phyloP scores from a whole-genome alignment of 2,113 vertebrate species.

The Cygnus atratus region DNA sequence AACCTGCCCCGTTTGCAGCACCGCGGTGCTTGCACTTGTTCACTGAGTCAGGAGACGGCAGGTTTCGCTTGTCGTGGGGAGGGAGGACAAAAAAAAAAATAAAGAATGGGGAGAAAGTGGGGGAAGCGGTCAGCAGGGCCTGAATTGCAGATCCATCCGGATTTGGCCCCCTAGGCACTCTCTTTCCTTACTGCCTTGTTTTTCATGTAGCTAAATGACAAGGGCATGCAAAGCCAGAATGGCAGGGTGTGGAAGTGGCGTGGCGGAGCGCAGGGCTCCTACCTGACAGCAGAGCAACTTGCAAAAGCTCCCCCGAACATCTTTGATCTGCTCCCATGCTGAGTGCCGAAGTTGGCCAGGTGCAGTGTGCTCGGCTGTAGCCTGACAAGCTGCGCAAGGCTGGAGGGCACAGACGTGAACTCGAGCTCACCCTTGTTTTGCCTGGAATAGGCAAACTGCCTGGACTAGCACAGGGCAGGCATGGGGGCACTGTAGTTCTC shows the following conservation, averaged over 20 bases:
- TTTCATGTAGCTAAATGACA: background rate
- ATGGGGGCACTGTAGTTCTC: background rate
- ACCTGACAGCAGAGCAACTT: background rate
- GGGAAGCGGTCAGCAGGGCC: background rate
- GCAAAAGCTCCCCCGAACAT: background rate
- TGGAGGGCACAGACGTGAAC: background rate
- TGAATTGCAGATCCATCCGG: background rate
- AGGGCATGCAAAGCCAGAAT: accelerated
- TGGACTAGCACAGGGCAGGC: background rate
- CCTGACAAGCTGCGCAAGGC: background rate
- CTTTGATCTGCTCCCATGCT: background rate
- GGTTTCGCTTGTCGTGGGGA: background rate
- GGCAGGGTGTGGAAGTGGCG: background rate
- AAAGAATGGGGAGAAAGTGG: background rate
- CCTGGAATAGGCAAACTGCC: background rate
- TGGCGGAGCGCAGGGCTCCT: background rate
- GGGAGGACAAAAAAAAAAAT: too few relatives aligned
- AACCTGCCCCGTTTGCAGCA: too few relatives aligned
- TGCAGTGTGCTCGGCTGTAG: background rate
- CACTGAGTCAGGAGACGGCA: accelerated
- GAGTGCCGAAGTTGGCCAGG: background rate
- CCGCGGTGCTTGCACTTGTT: background rate
- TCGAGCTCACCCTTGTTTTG: background rate
- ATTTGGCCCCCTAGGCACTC: background rate
- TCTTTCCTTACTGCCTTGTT: background rate